phyloP scores from a whole-genome alignment of 2,113 vertebrate genomes.

The Sturnus vulgaris region DNA sequence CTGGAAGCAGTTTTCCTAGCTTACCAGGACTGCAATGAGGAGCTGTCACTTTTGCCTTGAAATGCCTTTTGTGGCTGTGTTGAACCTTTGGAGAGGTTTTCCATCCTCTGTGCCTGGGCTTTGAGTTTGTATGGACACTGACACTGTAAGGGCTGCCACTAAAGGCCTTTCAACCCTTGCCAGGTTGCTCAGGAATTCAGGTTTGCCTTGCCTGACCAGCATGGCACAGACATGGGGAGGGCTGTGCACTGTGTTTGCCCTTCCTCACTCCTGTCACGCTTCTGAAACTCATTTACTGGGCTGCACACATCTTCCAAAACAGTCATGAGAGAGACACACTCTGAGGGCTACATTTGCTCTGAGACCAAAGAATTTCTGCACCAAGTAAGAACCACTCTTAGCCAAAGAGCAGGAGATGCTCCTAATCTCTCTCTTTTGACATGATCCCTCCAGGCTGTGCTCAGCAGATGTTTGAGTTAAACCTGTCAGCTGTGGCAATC shows the following conservation, averaged over 20 bases:
- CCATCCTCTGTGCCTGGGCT: not conserved
- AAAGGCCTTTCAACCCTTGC: not conserved
- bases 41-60: not conserved
- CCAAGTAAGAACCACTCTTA: not conserved
- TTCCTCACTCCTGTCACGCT: accelerated
- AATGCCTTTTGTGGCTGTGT: not conserved
- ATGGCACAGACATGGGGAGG: accelerated
- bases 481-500: slow-evolving; percentile 15
- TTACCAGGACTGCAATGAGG: not conserved
- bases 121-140: not conserved
- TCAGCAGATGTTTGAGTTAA: slow-evolving; percentile 35
- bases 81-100: not conserved
- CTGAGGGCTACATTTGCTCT: not conserved
- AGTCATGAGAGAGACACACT: not conserved
- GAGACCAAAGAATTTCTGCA: not conserved
- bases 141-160: not conserved
- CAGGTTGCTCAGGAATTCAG: not conserved
- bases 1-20: not conserved
- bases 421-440: not conserved
- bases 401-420: not conserved
- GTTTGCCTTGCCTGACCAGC: not conserved
- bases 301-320: not conserved
- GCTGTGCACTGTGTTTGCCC: not conserved
- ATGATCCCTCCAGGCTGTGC: not conserved
- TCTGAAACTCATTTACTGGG: not conserved